These are phyloP conservation scores for Caenorhabditis japonica DNA, from an alignment of 2,888 invertebrate genomes.

Conservation along the genomic window DNA sequence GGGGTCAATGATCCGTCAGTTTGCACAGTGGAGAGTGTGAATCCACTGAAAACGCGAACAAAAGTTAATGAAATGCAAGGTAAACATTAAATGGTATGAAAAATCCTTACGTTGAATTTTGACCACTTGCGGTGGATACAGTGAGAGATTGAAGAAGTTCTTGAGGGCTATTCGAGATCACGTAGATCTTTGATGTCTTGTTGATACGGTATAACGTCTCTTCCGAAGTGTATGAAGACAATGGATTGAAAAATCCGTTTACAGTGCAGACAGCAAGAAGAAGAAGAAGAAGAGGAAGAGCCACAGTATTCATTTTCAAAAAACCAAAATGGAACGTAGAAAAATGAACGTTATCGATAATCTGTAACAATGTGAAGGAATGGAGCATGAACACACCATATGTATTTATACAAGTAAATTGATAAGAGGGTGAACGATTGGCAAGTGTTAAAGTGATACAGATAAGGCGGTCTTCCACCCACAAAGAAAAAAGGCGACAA, in stretches of 20 bases:
- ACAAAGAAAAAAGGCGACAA: constrained; percentile 5
- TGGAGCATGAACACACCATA: background rate
- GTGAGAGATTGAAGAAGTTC: constrained; percentile 12
- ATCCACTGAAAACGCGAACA: constrained; percentile 13
- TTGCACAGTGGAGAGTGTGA: constrained; percentile 16
- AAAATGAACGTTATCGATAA: no score
- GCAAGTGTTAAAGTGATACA: background rate
- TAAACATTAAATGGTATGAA: background rate
- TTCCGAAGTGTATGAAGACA: background rate
- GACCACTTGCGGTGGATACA: background rate
- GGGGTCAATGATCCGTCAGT: constrained; percentile 29
- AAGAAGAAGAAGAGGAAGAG: constrained; percentile 11
- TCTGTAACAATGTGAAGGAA: no score
- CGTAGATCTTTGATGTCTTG: constrained; percentile 6
- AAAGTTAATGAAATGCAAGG: background rate
- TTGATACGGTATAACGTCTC: constrained; percentile 15
- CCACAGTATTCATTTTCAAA: no score
- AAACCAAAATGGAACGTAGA: background rate
- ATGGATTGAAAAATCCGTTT: background rate
- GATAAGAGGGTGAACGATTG: constrained; percentile 16
- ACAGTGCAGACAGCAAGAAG: constrained; percentile 1
- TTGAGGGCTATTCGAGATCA: constrained; percentile 24
- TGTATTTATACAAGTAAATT: constrained; percentile 29
- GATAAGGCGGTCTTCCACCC: constrained; percentile 8
- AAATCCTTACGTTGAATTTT: constrained; percentile 20